These are phyloP conservation scores for Microcebus lehilahytsara DNA, from an alignment of 2,113 vertebrate species.

Conservation along the genomic window DNA sequence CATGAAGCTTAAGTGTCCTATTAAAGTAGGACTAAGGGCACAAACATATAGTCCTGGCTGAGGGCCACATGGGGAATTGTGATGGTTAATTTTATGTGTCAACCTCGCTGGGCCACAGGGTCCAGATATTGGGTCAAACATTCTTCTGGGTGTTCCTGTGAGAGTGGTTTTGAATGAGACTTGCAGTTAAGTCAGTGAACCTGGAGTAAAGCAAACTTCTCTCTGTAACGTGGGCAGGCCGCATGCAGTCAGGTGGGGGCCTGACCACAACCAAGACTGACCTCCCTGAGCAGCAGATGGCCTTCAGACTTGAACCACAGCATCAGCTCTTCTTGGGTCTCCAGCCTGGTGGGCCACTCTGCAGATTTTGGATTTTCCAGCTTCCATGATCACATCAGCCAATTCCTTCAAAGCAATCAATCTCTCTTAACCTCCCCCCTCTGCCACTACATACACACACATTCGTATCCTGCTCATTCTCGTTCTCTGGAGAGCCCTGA, in stretches of 20 bases:
- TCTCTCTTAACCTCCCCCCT: neutral
- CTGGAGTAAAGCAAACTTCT: neutral
- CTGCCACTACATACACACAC: neutral
- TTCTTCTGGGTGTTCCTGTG: neutral
- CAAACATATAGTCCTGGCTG: fast-evolving
- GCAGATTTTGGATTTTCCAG: neutral
- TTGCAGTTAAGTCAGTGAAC: neutral
- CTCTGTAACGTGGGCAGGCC: neutral
- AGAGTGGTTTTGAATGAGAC: neutral
- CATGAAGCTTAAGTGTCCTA: fast-evolving
- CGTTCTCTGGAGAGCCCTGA: neutral
- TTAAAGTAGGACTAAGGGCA: neutral
- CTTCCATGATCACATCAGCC: neutral
- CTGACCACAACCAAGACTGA: neutral
- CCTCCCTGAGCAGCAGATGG: neutral
- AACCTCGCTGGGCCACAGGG: neutral
- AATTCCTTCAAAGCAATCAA: neutral
- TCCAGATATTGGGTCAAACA: neutral
- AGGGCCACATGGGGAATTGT: neutral
- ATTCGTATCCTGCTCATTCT: neutral
- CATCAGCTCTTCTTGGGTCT: neutral
- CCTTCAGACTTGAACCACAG: neutral
- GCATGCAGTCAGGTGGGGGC: neutral
- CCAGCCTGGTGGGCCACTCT: neutral
- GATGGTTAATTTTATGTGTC: neutral